phyloP scores from a whole-genome alignment of 1,140 invertebrate genomes.

The Globodera rostochiensis region DNA sequence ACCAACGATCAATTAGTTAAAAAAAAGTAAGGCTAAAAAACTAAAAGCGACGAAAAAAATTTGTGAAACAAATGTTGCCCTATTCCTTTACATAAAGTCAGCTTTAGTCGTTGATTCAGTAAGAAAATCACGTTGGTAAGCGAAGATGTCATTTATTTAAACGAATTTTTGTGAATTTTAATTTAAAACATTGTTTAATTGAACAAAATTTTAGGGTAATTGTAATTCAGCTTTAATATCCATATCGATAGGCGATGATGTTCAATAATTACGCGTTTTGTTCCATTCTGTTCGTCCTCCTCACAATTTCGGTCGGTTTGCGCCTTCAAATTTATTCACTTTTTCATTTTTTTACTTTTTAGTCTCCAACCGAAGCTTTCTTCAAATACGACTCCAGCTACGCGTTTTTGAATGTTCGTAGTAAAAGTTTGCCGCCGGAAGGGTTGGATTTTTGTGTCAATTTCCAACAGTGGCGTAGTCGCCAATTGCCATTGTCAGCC shows the following conservation, averaged over 20 bases:
- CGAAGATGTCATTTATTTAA: background rate
- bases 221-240: too few relatives aligned
- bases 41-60: background rate
- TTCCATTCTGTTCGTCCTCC: background rate
- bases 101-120: background rate
- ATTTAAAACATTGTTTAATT: background rate
- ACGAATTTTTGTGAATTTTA: background rate
- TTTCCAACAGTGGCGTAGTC: constrained; percentile 43
- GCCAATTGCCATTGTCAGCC: constrained; percentile 31
- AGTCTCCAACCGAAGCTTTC: background rate
- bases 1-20: background rate
- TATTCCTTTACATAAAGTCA: background rate
- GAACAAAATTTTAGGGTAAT: too few relatives aligned
- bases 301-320: background rate
- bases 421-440: background rate
- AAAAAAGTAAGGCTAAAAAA: background rate
- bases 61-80: background rate
- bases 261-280: background rate
- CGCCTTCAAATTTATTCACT: background rate
- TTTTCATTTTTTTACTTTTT: background rate
- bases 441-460: constrained; percentile 38
- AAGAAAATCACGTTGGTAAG: background rate
- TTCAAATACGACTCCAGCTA: constrained; percentile 45
- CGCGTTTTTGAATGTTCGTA: constrained; percentile 39
- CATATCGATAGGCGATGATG: too few relatives aligned